Percentiles rank a stretch among this genome's conserved stretches.
Conservation (phyloP, 2,797 vertebrate species). For the Columba guinea region DNA sequence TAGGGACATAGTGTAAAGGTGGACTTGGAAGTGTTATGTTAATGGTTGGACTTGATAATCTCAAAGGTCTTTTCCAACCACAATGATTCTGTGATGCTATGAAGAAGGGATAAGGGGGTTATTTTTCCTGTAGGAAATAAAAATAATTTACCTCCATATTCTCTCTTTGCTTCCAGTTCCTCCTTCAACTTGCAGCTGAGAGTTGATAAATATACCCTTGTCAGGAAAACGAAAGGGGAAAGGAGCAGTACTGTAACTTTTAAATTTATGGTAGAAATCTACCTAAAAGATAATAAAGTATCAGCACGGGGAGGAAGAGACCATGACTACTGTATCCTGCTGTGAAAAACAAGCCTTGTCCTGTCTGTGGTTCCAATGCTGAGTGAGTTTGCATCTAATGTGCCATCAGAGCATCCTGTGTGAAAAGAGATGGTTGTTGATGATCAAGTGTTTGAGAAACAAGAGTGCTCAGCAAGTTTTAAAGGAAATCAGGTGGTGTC, state of each 20-base stretch:
- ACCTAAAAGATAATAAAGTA: neutral
- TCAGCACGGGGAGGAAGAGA: neutral
- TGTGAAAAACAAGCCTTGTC: neutral
- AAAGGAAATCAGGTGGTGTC: conserved; percentile 4
- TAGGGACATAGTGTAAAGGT: too few species aligned
- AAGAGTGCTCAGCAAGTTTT: neutral
- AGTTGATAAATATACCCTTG: neutral
- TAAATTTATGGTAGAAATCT: neutral
- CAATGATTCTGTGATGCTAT: too few species aligned
- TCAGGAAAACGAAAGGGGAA: neutral
- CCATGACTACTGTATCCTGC: neutral
- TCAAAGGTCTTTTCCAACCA: too few species aligned
- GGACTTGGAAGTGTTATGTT: too few species aligned
- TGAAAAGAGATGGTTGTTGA: neutral
- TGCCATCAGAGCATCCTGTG: neutral
- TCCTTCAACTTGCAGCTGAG: neutral
- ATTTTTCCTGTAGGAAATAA: neutral
- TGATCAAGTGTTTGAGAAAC: neutral
- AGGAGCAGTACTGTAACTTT: neutral
- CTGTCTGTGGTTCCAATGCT: neutral
- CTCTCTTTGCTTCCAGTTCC: neutral
- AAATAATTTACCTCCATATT: neutral
- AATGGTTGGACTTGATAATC: too few species aligned
- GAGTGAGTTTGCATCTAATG: neutral
- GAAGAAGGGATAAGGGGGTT: neutral